Evolutionary conservation across 1,140 invertebrate genomes (phyloP).

Genomic region (Cyphomyrmex costatus): DNA sequence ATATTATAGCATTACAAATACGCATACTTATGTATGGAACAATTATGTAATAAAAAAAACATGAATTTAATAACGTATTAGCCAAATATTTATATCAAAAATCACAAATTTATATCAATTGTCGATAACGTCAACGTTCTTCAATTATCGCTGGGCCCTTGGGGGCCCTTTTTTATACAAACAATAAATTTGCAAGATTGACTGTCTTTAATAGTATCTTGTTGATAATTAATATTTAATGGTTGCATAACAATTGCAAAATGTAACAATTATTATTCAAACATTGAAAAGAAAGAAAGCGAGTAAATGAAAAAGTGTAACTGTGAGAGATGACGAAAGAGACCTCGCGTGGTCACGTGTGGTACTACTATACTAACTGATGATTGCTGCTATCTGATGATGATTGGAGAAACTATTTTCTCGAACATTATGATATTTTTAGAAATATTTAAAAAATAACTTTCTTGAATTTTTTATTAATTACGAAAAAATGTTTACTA

Average conservation of each 20-base stretch:
- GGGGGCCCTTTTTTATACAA: too few species aligned
- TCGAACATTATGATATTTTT: neutral
- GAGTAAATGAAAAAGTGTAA: too few species aligned
- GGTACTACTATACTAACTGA: neutral
- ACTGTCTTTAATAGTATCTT: too few species aligned
- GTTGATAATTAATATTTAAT: neutral
- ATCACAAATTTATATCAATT: too few species aligned
- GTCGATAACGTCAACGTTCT: too few species aligned
- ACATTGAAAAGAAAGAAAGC: neutral
- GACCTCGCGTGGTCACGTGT: neutral
- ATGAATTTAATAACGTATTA: too few species aligned
- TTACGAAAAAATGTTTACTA: neutral
- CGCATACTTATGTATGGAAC: too few species aligned
- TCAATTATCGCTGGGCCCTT: too few species aligned
- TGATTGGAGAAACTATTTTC: neutral
- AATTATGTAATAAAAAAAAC: too few species aligned
- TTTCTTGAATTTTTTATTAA: neutral
- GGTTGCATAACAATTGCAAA: neutral
- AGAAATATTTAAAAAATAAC: neutral
- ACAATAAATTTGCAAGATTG: too few species aligned
- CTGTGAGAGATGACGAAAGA: neutral
- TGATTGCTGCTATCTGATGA: constrained; percentile 15
- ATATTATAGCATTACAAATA: too few species aligned
- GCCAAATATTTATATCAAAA: too few species aligned
- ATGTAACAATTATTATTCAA: neutral